Base-by-base conservation (phyloP, 2,888 invertebrate genomes). In the Lycocerus yunnanus region DNA sequence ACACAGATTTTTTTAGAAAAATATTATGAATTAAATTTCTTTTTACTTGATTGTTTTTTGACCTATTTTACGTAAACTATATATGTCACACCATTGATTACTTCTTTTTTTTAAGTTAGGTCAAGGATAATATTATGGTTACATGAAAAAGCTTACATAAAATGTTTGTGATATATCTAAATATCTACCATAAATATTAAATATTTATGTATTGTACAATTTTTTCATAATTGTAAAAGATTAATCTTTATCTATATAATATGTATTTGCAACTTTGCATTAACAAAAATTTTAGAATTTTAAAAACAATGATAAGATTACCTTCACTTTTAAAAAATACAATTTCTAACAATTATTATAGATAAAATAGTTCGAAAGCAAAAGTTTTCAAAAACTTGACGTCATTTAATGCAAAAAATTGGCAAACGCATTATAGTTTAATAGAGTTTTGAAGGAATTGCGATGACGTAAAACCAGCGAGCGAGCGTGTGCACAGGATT, bases 161-260 rank as follows among this genome's bases (percentile, higher is more conserved):
- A 63, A 63, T 63, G 61, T 63, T 63, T 63, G 15, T 18, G 20
- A 63, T 63, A 63, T 18, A 18, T 63, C 20, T 20, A 20, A 63
- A 59, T 71, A 71, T 71, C 71, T 71, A 58, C n/a, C n/a, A 71
- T 66, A 71, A 71, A 71, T 71, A 71, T 71, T 71, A 66, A 71
- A 71, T 66, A 71, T 71, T 71, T 66, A 66, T 27, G n/a, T 43
- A 43, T 43, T 43, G 43, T 43, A 43, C 43, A 43, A 43, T 43
- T 43, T 43, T 43, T 43, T 43, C n/a, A 43, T 43, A 43, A 13
- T n/a, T 6, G 43, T 43, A n/a, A 13, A 27, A 43, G 43, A 43
- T 43, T 43, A 43, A n/a, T 6, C 8, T 43, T 43, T 43, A 43
- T 43, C 43, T 43, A n/a, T 6, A 24, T 24, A 24, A 24, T 21